Percentiles rank a stretch among this genome's conserved stretches.
phyloP scores from a whole-genome alignment of 2,113 vertebrate species.

The Polyodon spathula region DNA sequence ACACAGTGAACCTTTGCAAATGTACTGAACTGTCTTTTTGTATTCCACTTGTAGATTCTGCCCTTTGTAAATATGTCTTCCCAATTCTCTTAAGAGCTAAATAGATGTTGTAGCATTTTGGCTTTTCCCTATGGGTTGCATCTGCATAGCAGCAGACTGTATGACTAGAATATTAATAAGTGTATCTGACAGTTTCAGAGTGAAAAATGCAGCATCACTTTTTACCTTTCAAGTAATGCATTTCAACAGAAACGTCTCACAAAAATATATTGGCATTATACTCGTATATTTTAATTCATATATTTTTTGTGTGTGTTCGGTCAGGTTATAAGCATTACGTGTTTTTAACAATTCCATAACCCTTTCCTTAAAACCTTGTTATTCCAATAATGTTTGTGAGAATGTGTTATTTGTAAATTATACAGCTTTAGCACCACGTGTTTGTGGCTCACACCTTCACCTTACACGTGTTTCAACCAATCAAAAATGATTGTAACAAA shows the following conservation, averaged over 20 bases:
- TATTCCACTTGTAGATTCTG: neutral
- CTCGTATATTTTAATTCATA: neutral
- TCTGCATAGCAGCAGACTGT: constrained; percentile 54
- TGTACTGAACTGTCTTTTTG: neutral
- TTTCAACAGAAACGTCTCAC: neutral
- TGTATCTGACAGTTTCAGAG: constrained; percentile 32
- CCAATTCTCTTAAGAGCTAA: neutral
- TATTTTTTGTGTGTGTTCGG: no score
- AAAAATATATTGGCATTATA: neutral
- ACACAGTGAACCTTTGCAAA: neutral
- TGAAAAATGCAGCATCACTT: neutral
- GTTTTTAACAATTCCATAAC: no score
- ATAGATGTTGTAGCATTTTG: constrained; percentile 32
- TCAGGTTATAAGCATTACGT: no score
- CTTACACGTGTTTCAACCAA: no score
- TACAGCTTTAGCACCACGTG: no score
- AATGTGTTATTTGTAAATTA: no score
- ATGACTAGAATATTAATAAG: constrained; percentile 53
- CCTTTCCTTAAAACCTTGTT: no score
- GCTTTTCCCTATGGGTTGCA: constrained; percentile 55
- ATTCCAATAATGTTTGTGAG: no score
- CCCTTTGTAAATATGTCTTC: neutral
- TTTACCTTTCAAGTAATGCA: neutral
- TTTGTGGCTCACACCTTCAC: no score
- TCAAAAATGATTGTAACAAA: no score